Percentiles rank a stretch among this genome's conserved stretches.
These are phyloP conservation scores for Trogon surrucura DNA, from an alignment of 2,113 vertebrate genomes.

Conservation along the genomic window DNA sequence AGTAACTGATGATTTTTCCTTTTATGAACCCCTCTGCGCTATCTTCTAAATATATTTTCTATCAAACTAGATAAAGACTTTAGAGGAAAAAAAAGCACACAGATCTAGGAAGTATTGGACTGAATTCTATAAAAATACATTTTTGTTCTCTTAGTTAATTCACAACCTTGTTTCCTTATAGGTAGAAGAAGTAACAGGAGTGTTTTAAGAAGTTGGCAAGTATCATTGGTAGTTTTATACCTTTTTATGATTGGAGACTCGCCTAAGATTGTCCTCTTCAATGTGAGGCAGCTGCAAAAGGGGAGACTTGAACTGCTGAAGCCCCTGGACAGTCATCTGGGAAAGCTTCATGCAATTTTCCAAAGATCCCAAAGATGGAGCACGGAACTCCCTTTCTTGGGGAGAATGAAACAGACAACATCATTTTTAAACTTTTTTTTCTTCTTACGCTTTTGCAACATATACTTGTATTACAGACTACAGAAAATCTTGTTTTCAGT, in stretches of 20 bases:
- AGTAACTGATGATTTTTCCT: neutral
- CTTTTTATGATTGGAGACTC: slow-evolving; percentile 85
- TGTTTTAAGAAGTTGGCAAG: neutral
- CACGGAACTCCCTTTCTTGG: slow-evolving; percentile 89
- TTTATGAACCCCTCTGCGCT: neutral
- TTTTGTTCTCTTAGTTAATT: no score
- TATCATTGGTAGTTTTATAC: slow-evolving; percentile 32
- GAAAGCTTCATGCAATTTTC: slow-evolving; percentile 99
- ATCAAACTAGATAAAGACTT: neutral
- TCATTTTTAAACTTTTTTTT: slow-evolving; percentile 11
- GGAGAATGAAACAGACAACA: slow-evolving; percentile 62
- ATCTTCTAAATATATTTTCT: neutral
- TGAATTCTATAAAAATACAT: no score
- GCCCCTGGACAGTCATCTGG: slow-evolving; percentile 96
- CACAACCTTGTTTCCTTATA: no score
- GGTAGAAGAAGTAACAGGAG: no score
- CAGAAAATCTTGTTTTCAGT: neutral
- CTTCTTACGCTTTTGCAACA: neutral
- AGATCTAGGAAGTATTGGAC: no score
- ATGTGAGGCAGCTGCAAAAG: slow-evolving; percentile 96
- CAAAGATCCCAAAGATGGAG: slow-evolving; percentile 92
- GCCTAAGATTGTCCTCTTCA: slow-evolving; percentile 93
- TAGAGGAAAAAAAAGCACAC: no score
- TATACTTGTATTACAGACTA: neutral
- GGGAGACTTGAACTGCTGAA: slow-evolving; percentile 95